These are phyloP conservation scores for Acrocephalus scirpaceus DNA, from an alignment of 2,797 vertebrate species.

Conservation along the genomic window DNA sequence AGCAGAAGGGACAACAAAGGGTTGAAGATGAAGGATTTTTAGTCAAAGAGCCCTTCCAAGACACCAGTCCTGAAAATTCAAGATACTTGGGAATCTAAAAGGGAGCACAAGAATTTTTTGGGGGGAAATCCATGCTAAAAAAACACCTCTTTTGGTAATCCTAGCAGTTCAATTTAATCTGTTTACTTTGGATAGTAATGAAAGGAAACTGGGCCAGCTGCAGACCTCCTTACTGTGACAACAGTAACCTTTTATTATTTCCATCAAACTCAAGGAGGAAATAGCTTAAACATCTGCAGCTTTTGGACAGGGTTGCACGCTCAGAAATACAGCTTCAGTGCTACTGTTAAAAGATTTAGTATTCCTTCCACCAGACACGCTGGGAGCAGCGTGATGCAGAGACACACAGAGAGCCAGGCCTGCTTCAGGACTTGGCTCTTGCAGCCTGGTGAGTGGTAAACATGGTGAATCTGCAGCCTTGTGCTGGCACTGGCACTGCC, in stretches of 20 bases:
- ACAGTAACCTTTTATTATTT: slow-evolving; percentile 81
- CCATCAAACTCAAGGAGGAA: slow-evolving; percentile 78
- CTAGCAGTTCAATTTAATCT: slow-evolving; percentile 74
- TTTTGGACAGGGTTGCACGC: slow-evolving; percentile 70
- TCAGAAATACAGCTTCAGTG: slow-evolving; percentile 61
- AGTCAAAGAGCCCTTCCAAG: background rate
- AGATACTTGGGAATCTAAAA: slow-evolving; percentile 5
- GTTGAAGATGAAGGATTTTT: background rate
- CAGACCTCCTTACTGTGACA: slow-evolving; percentile 81
- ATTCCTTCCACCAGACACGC: slow-evolving; percentile 46
- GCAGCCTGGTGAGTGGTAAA: slow-evolving; percentile 7
- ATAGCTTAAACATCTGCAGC: slow-evolving; percentile 80
- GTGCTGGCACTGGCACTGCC: background rate
- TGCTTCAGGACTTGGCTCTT: background rate
- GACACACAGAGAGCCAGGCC: background rate
- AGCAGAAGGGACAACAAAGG: background rate
- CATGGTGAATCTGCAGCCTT: background rate
- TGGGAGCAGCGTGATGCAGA: slow-evolving; percentile 26
- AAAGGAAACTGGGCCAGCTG: slow-evolving; percentile 80
- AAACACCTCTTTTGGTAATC: slow-evolving; percentile 70
- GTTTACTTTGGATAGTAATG: slow-evolving; percentile 79
- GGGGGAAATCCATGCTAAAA: slow-evolving; percentile 50
- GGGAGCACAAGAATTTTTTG: background rate
- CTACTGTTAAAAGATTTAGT: slow-evolving; percentile 75
- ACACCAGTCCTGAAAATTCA: background rate